Percentiles rank a stretch among this genome's conserved stretches.
Evolutionary conservation across 2,113 vertebrate species (phyloP).

Genomic region (Baryphthengus martii): DNA sequence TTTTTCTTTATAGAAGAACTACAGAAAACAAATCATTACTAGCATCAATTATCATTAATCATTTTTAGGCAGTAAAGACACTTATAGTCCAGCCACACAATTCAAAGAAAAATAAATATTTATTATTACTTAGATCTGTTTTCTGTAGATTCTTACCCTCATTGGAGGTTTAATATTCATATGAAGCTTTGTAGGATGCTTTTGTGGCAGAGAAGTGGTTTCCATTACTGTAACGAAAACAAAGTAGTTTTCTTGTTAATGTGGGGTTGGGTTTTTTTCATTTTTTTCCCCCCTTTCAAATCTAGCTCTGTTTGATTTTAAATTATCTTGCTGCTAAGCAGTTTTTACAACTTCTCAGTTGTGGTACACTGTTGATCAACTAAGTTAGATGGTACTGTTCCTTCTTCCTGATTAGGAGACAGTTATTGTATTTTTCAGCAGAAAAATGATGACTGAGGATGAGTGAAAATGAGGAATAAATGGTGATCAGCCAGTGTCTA

Average conservation of each 20-base stretch:
- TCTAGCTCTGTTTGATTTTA: background rate
- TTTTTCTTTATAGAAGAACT: background rate
- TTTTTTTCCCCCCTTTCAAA: background rate
- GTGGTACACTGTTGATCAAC: background rate
- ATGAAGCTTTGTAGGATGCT: background rate
- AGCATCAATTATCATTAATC: background rate
- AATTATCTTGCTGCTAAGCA: background rate
- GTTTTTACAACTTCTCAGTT: background rate
- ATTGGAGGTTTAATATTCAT: background rate
- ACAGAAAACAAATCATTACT: background rate
- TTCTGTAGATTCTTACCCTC: background rate
- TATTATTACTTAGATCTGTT: background rate
- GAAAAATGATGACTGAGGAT: background rate
- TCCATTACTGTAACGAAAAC: background rate
- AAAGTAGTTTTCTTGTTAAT: background rate
- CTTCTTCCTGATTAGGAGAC: background rate
- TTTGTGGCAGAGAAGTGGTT: background rate
- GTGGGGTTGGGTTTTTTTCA: too few species aligned
- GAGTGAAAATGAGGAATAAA: background rate
- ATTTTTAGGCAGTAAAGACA: background rate
- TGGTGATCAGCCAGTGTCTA: background rate
- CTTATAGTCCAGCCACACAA: background rate
- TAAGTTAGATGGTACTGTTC: background rate
- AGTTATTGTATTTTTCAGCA: background rate
- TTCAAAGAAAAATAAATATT: background rate